These are phyloP conservation scores for Conus betulinus DNA, from an alignment of 1,140 invertebrate genomes.

Conservation along the genomic window DNA sequence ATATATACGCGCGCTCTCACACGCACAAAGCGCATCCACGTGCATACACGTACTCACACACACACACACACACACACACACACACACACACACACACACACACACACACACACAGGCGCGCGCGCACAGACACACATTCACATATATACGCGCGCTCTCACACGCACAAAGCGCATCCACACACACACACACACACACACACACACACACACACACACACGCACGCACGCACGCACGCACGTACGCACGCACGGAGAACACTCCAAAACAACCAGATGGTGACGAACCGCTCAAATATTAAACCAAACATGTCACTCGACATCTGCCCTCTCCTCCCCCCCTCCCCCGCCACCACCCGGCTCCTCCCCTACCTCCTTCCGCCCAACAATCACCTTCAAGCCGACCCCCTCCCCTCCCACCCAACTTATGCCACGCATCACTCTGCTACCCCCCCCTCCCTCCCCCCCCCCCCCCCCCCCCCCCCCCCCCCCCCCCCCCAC, in stretches of 20 bases:
- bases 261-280: not conserved
- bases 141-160: not conserved
- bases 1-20: not conserved
- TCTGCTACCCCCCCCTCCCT: too few species aligned
- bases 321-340: too few species aligned
- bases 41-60: not conserved
- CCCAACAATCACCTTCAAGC: too few species aligned
- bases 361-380: too few species aligned
- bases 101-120: not conserved
- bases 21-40: not conserved
- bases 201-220: not conserved
- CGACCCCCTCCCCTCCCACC: too few species aligned
- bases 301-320: too few species aligned
- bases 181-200: not conserved
- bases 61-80: slow-evolving; percentile 19
- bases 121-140: not conserved
- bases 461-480: too few species aligned
- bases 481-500: too few species aligned
- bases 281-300: not conserved
- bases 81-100: slow-evolving; percentile 13
- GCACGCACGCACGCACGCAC: not conserved
- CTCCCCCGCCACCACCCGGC: too few species aligned
- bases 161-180: not conserved
- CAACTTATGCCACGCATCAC: too few species aligned
- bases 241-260: not conserved